Conservation (phyloP, 2,113 vertebrate genomes). For the Trinectes maculatus region DNA sequence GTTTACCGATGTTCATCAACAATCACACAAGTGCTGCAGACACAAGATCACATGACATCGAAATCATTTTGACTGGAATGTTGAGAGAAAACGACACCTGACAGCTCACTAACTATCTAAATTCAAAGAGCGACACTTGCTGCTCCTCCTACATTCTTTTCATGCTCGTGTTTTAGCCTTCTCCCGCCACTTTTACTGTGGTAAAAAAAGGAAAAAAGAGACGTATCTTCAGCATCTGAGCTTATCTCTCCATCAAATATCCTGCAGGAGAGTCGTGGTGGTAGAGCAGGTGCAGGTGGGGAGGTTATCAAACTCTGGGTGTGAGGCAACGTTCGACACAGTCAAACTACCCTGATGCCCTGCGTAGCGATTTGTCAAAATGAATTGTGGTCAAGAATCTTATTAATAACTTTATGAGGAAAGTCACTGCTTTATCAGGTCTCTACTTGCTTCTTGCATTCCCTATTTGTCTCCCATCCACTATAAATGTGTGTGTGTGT, state of each 20-base stretch:
- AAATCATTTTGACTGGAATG: slow-evolving; percentile 26
- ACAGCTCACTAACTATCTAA: slow-evolving; percentile 76
- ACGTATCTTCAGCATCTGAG: slow-evolving; percentile 72
- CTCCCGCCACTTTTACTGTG: slow-evolving; percentile 40
- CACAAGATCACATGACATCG: slow-evolving; percentile 36
- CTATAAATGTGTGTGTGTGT: not conserved
- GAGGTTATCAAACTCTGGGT: slow-evolving; percentile 80
- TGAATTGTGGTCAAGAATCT: slow-evolving; percentile 83
- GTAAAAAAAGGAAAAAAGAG: slow-evolving; percentile 38
- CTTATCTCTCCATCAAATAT: slow-evolving; percentile 84
- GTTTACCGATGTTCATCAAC: slow-evolving; percentile 55
- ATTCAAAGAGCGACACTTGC: slow-evolving; percentile 59
- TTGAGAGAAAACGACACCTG: slow-evolving; percentile 61
- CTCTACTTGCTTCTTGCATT: slow-evolving; percentile 12
- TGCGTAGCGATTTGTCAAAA: slow-evolving; percentile 84
- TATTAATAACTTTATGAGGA: slow-evolving; percentile 75
- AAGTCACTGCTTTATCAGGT: not conserved
- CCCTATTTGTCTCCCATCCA: not conserved
- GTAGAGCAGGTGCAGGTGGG: slow-evolving; percentile 72
- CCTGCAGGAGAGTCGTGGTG: slow-evolving; percentile 65
- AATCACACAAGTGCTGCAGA: slow-evolving; percentile 40
- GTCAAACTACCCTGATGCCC: slow-evolving; percentile 80
- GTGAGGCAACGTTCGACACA: slow-evolving; percentile 78
- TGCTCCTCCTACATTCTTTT: slow-evolving; percentile 60
- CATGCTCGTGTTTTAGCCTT: slow-evolving; percentile 66